These are phyloP conservation scores for Brenthis ino DNA, from an alignment of 2,888 invertebrate genomes.

Conservation along the genomic window DNA sequence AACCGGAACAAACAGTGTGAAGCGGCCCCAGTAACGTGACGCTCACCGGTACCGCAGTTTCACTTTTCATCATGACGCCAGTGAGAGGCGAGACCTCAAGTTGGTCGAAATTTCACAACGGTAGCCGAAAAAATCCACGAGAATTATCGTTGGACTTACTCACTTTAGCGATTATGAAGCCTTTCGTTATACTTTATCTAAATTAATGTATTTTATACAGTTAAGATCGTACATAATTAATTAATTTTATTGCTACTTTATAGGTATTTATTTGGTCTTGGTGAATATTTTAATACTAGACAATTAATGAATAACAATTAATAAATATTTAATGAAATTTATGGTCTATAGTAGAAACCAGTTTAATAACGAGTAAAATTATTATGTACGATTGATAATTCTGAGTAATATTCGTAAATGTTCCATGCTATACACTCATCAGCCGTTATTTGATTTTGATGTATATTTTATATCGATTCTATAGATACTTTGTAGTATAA, in stretches of 20 bases:
- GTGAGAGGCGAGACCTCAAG: slow-evolving; percentile 75
- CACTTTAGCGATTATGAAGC: not conserved
- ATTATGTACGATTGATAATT: too few relatives aligned
- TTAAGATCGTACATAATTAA: too few relatives aligned
- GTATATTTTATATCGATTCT: slow-evolving; percentile 15
- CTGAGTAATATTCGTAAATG: not conserved
- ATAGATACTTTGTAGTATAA: slow-evolving; percentile 23
- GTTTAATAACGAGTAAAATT: not conserved
- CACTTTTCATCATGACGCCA: slow-evolving; percentile 76
- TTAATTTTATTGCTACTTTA: too few relatives aligned
- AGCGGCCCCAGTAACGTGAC: slow-evolving; percentile 68
- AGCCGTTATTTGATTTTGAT: not conserved
- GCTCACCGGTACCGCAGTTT: slow-evolving; percentile 71
- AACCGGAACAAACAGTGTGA: slow-evolving; percentile 75
- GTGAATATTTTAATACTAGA: too few relatives aligned
- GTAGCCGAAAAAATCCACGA: slow-evolving; percentile 60
- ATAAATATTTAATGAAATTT: not conserved
- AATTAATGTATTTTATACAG: too few relatives aligned
- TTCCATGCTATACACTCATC: not conserved
- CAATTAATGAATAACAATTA: too few relatives aligned
- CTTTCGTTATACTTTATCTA: too few relatives aligned
- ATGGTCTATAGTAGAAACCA: not conserved
- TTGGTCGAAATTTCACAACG: slow-evolving; percentile 77
- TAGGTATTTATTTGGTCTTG: too few relatives aligned
- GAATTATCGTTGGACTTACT: slow-evolving; percentile 19